These are phyloP conservation scores for Biston betularia DNA, from an alignment of 2,888 invertebrate genomes.

Conservation along the genomic window DNA sequence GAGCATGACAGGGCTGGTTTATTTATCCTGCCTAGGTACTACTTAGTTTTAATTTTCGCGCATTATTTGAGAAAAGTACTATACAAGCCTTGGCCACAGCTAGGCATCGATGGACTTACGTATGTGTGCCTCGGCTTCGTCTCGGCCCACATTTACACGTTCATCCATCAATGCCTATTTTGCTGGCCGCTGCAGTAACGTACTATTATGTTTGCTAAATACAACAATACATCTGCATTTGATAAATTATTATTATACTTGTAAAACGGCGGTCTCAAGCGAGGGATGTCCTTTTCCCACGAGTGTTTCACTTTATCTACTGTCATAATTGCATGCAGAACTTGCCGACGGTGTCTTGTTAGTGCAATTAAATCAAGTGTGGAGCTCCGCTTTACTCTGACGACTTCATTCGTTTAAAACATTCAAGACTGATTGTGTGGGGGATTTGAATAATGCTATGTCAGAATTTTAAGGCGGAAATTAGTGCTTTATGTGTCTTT, in stretches of 20 bases:
- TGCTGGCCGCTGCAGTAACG: too few relatives aligned
- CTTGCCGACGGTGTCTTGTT: conserved; percentile 64
- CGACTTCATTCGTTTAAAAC: conserved; percentile 57
- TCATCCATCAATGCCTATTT: too few relatives aligned
- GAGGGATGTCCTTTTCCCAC: conserved; percentile 44
- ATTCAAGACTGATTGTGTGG: conserved; percentile 38
- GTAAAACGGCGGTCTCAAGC: conserved; percentile 7
- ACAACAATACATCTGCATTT: too few relatives aligned
- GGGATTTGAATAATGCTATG: conserved; percentile 44
- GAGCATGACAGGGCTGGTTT: too few relatives aligned
- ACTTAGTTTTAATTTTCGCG: too few relatives aligned
- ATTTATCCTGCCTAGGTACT: too few relatives aligned
- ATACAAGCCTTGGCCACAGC: too few relatives aligned
- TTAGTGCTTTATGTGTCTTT: not conserved
- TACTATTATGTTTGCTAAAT: too few relatives aligned
- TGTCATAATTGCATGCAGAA: conserved; percentile 65
- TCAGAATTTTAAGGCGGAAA: not conserved
- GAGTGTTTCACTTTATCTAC: conserved; percentile 51
- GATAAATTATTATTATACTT: not conserved
- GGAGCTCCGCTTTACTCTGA: conserved; percentile 47
- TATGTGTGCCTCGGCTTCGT: too few relatives aligned
- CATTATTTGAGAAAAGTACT: too few relatives aligned
- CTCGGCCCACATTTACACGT: too few relatives aligned
- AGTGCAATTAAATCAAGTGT: conserved; percentile 67
- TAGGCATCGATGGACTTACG: too few relatives aligned